Conservation (phyloP, 2,888 invertebrate genomes). For the Seira ritae region DNA sequence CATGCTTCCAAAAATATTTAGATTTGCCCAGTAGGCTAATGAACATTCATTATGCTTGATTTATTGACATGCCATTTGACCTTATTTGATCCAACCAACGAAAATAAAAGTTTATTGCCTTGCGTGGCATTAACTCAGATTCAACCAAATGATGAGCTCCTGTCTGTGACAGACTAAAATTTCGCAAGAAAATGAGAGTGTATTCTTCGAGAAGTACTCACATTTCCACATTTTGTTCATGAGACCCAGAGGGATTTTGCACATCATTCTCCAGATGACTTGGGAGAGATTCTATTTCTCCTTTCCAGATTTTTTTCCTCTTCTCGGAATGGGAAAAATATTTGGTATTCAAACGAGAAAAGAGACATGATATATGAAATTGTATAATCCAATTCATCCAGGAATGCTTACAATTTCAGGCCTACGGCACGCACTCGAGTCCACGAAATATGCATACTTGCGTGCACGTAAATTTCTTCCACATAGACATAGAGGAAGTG, state of each 20-base stretch:
- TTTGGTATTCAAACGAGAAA: neutral
- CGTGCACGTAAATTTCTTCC: neutral
- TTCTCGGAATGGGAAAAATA: neutral
- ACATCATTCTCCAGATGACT: slow-evolving; percentile 1
- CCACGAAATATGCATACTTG: neutral
- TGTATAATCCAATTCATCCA: neutral
- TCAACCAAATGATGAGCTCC: too few relatives aligned
- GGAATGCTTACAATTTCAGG: neutral
- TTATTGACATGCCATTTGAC: neutral
- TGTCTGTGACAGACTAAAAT: neutral
- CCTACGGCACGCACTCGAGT: neutral
- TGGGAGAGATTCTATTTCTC: neutral
- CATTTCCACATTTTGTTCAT: neutral
- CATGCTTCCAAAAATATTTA: neutral
- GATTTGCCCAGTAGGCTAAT: neutral
- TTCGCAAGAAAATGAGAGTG: too few relatives aligned
- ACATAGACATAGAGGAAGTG: neutral
- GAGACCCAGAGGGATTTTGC: neutral
- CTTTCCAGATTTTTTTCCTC: neutral
- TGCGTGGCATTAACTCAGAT: too few relatives aligned
- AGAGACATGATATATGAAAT: neutral
- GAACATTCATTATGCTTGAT: neutral
- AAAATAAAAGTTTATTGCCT: too few relatives aligned
- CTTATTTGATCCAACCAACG: neutral
- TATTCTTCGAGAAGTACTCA: too few relatives aligned